Evolutionary conservation across 2,797 vertebrate genomes (phyloP), one percentile per base, ranked within the genome.

Genomic region (Oophaga sylvatica): DNA sequence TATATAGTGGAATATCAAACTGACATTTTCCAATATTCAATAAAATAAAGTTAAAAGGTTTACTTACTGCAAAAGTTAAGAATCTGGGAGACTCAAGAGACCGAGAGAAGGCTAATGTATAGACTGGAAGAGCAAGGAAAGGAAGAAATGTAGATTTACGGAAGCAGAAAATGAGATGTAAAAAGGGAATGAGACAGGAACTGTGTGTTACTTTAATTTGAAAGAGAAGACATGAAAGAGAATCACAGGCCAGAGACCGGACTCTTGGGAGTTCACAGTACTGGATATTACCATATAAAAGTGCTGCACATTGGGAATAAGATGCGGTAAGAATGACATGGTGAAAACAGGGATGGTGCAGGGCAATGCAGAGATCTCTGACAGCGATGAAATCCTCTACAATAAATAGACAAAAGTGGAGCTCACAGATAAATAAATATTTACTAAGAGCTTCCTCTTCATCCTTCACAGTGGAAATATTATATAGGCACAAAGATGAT

Each of bases 261-360:
- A 89, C 87, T 89, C 87, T 20, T 63, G 88, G 88, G 88, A 89
- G 20, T 56, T 77, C 31, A 45, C 68, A 78, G 87, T 45, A 11
- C 45, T 68, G 71, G 80, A 87, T 81, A 89, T 86, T 89, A 89
- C 79, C 84, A 89, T 89, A 89, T 89, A 86, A 89, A 89, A 89
- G 88, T 86, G 63, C 17, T 53, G 79, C 70, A 45, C 78, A 26
- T 59, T 82, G 84, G 88, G 71, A 89, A 81, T n/a, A 57, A 79
- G 63, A 59, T 71, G 70, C 88, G 70, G 81, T 79, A 20, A 60
- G 62, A 31, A 53, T 78, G 84, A 83, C 80, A 82, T 2, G 35
- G 80, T 63, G 80, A 86, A 87, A 10, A 77, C 70, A 81, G 59
- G 71, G 80, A 82, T 71, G 53, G 80, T 65, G 73, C 41, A 60